These are phyloP conservation scores for Nesogale talazaci DNA, from an alignment of 2,113 vertebrate genomes.

Conservation along the genomic window DNA sequence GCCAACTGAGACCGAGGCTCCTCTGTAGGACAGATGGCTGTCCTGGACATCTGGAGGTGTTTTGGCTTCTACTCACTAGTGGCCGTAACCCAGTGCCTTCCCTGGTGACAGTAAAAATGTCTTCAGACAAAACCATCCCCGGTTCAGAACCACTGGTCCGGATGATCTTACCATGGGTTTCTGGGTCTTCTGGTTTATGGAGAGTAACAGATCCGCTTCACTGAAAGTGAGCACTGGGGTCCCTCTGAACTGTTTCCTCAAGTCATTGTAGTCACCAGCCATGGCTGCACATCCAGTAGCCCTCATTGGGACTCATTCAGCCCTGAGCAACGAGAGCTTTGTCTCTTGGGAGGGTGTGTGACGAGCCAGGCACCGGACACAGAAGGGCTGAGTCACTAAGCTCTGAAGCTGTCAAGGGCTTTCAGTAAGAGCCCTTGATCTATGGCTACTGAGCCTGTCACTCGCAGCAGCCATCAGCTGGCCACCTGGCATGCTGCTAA, in stretches of 20 bases:
- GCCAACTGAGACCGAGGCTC: rapidly evolving
- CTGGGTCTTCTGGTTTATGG: neutral
- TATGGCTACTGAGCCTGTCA: neutral
- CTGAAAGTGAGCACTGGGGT: neutral
- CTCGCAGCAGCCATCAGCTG: rapidly evolving
- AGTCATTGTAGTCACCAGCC: rapidly evolving
- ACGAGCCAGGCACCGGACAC: neutral
- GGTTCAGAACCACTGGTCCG: neutral
- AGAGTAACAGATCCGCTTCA: neutral
- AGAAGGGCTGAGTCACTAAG: neutral
- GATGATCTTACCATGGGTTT: no score
- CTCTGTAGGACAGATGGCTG: neutral
- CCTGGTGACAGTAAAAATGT: neutral
- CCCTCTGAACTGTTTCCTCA: neutral
- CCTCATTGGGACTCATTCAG: rapidly evolving
- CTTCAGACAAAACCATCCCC: neutral
- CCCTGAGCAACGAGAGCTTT: neutral
- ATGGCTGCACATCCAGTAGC: neutral
- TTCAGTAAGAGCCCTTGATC: neutral
- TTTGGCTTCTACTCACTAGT: neutral
- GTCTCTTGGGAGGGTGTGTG: neutral
- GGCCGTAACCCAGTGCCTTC: neutral
- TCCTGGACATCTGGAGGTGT: neutral
- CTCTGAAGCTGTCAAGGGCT: neutral
- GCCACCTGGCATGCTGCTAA: neutral